phyloP scores from a whole-genome alignment of 2,113 vertebrate genomes.

The Amphiprion percula region DNA sequence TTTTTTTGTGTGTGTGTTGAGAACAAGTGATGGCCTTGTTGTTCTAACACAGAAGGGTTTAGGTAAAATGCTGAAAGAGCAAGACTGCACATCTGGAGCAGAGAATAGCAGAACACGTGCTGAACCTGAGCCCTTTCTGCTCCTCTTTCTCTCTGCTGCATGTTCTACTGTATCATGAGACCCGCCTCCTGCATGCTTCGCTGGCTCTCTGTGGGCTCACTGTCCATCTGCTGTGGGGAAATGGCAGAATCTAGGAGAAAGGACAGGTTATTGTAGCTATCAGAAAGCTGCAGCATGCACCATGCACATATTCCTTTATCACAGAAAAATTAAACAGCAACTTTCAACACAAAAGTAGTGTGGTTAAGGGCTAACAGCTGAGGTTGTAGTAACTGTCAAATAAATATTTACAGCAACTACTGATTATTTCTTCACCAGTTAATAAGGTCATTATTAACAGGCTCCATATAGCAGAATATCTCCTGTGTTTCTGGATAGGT shows the following conservation, averaged over 20 bases:
- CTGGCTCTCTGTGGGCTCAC: constrained; percentile 80
- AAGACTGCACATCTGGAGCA: constrained; percentile 64
- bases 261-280: constrained; percentile 40
- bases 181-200: constrained; percentile 71
- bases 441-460: neutral
- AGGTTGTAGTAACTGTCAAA: neutral
- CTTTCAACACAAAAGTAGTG: neutral
- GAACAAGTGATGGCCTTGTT: constrained; percentile 39
- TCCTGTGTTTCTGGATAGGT: neutral
- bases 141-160: constrained; percentile 68
- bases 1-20: constrained; percentile 15
- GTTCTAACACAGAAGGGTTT: constrained; percentile 45
- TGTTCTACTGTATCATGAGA: constrained; percentile 61
- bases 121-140: constrained; percentile 47
- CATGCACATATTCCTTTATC: neutral
- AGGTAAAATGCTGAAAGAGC: constrained; percentile 63
- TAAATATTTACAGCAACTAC: too few species aligned
- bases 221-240: constrained; percentile 78
- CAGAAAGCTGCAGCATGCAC: constrained; percentile 10
- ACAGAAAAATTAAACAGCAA: neutral
- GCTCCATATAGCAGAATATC: constrained; percentile 5
- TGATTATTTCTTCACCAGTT: too few species aligned
- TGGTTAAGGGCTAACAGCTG: neutral
- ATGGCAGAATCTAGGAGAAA: constrained; percentile 34
- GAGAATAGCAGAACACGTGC: constrained; percentile 41